Conservation (phyloP, 1,140 invertebrate species). For the Neuroterus valhalla region DNA sequence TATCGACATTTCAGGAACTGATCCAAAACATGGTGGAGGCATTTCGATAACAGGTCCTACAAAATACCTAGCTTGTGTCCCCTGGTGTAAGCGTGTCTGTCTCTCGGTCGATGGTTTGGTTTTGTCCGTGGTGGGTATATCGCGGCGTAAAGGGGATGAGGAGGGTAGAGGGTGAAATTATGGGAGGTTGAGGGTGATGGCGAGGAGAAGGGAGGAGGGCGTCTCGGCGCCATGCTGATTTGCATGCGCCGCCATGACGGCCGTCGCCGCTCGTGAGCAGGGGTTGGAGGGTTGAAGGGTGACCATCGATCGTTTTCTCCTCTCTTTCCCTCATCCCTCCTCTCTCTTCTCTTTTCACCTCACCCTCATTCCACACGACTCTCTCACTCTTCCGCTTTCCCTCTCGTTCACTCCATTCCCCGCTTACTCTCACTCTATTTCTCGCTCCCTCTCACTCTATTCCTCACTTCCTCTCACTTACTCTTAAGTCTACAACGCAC, state of each 20-base stretch:
- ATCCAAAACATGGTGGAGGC: slow-evolving; percentile 54
- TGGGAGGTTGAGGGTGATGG: slow-evolving; percentile 26
- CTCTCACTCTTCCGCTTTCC: slow-evolving; percentile 31
- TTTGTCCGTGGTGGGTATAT: slow-evolving; percentile 65
- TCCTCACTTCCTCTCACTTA: slow-evolving; percentile 47
- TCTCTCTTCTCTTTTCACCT: slow-evolving; percentile 26
- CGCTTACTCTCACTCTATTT: slow-evolving; percentile 35
- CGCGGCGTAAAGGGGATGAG: slow-evolving; percentile 40
- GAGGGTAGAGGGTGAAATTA: slow-evolving; percentile 31
- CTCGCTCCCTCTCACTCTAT: slow-evolving; percentile 46
- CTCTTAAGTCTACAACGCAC: slow-evolving; percentile 53
- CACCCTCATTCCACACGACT: not conserved
- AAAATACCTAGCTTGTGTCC: slow-evolving; percentile 67
- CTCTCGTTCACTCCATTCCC: slow-evolving; percentile 11
- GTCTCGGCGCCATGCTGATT: slow-evolving; percentile 76
- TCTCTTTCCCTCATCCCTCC: slow-evolving; percentile 50
- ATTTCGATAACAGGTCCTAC: slow-evolving; percentile 59
- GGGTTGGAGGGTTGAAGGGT: slow-evolving; percentile 64
- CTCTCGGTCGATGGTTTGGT: slow-evolving; percentile 72
- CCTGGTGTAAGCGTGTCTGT: slow-evolving; percentile 54
- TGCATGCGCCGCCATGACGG: slow-evolving; percentile 75
- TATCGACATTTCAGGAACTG: slow-evolving; percentile 54
- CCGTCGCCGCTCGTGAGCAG: slow-evolving; percentile 56
- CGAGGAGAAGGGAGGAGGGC: slow-evolving; percentile 59
- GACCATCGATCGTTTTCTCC: slow-evolving; percentile 71